Conservation (phyloP, 2,888 invertebrate species). For the Panzeria rudis region DNA sequence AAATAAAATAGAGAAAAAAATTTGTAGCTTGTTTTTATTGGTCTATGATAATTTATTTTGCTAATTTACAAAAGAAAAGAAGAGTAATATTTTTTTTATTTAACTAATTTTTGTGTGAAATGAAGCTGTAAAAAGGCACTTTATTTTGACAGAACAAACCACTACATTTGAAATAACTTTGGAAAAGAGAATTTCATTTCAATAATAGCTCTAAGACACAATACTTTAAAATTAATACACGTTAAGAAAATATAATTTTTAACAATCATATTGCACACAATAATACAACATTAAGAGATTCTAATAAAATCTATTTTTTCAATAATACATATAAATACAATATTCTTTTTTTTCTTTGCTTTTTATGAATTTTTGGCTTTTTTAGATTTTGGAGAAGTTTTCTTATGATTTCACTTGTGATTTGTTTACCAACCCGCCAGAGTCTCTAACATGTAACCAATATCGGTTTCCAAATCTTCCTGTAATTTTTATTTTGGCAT, state of each 20-base stretch:
- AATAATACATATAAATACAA: constrained; percentile 31
- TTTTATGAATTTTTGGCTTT: constrained; percentile 43
- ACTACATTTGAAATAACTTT: neutral
- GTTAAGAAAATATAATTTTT: neutral
- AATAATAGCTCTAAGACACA: neutral
- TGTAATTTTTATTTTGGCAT: constrained; percentile 84
- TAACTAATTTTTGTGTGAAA: neutral
- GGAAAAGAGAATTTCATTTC: neutral
- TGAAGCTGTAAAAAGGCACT: constrained; percentile 52
- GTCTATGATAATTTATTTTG: neutral
- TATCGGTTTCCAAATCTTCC: constrained; percentile 88
- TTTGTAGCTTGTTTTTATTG: constrained; percentile 9
- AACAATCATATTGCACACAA: constrained; percentile 3
- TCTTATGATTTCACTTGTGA: constrained; percentile 46
- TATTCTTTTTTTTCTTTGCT: neutral
- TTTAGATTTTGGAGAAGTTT: constrained; percentile 24
- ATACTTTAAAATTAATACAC: neutral
- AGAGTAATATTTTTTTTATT: neutral
- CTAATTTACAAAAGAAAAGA: neutral
- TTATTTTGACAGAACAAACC: constrained; percentile 29
- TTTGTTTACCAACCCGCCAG: constrained; percentile 85
- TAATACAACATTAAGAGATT: constrained; percentile 8
- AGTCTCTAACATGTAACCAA: constrained; percentile 87
- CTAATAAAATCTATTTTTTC: constrained; percentile 16
- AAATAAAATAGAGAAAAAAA: constrained; percentile 66